A percentile compares a stretch with the other conserved stretches of the same genome.
phyloP scores from a whole-genome alignment of 2,888 invertebrate genomes.

The Molanna angustata region DNA sequence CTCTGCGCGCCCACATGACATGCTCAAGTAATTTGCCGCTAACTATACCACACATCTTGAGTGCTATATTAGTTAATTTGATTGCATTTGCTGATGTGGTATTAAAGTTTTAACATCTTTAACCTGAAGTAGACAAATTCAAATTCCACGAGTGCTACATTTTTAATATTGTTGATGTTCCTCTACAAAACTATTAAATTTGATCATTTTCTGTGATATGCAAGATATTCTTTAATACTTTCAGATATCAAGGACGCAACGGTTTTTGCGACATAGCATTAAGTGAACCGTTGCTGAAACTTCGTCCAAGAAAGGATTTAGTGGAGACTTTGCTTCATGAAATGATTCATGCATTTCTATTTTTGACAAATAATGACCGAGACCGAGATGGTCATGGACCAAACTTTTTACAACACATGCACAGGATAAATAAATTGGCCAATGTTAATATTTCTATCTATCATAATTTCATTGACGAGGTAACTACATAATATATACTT shows the following conservation, averaged over 20 bases:
- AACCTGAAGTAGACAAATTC: too few species aligned
- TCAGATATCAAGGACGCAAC: slow-evolving; percentile 66
- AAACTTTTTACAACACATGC: slow-evolving; percentile 90
- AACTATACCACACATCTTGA: too few species aligned
- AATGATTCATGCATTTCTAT: slow-evolving; percentile 98
- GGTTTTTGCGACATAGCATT: slow-evolving; percentile 80
- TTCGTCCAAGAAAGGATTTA: slow-evolving; percentile 91
- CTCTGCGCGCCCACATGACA: too few species aligned
- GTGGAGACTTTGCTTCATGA: slow-evolving; percentile 98
- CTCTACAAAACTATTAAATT: too few species aligned
- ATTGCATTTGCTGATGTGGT: too few species aligned
- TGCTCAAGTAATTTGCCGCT: too few species aligned
- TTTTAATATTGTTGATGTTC: too few species aligned
- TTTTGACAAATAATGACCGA: slow-evolving; percentile 77
- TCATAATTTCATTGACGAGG: slow-evolving; percentile 95
- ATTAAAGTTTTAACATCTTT: too few species aligned
- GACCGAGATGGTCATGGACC: slow-evolving; percentile 96
- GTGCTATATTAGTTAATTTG: too few species aligned
- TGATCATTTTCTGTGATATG: neutral
- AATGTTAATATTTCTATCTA: slow-evolving; percentile 90
- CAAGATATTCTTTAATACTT: neutral
- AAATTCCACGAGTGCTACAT: too few species aligned
- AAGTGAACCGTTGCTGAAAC: slow-evolving; percentile 87
- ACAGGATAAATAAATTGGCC: slow-evolving; percentile 81
- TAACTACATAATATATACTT: too few species aligned